Base-by-base conservation (phyloP, 2,113 vertebrate species). In the Pantherophis guttatus region DNA sequence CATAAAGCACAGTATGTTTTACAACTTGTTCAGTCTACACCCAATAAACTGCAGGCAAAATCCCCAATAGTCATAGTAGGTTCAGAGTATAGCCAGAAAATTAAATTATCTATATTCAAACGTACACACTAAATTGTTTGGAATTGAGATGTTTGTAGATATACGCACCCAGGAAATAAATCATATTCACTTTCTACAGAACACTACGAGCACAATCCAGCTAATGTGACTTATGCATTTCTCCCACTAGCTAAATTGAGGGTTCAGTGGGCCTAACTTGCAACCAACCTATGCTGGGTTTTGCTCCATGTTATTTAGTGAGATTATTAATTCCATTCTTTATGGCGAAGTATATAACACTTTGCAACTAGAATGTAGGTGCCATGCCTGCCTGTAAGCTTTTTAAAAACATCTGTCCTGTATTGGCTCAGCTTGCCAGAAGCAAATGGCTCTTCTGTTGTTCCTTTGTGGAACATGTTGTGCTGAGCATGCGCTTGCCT, bases 1-100 rank as follows among this genome's bases (percentile, higher is more conserved):
- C 92, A 90, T 89, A 93, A 90, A 93, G 88, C 92, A 93, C 92
- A 93, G 88, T 44, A 93, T n/a, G 86, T 33, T 86, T 93, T 57
- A 39, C 58, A 62, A 29, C 50, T 15, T 29, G 24, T 65, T 87
- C 21, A 26, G 24, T 44, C 89, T 7, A n/a, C 48, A 29, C 5
- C 85, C 85, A 91, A 52, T 23, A 87, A 12, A 59, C 24, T 81
- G 59, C 39, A 33, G 86, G 65, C n/a, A 70, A 62, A 55, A 87
- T 11, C 89, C 75, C 48, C 13, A 10, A 19, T 65, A 70, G 48
- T 85, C n/a, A 21, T 89, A 59, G 15, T 24, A 54, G 10, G 50
- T 75, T 53, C 57, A 29, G 19, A n/a, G 81, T 85, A 52, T 57
- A 90, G 29, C 59, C 89, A 58, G 52, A 88, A 48, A 70, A 59